Conservation (phyloP, 2,113 vertebrate genomes). For the Microcebus tavaratra region DNA sequence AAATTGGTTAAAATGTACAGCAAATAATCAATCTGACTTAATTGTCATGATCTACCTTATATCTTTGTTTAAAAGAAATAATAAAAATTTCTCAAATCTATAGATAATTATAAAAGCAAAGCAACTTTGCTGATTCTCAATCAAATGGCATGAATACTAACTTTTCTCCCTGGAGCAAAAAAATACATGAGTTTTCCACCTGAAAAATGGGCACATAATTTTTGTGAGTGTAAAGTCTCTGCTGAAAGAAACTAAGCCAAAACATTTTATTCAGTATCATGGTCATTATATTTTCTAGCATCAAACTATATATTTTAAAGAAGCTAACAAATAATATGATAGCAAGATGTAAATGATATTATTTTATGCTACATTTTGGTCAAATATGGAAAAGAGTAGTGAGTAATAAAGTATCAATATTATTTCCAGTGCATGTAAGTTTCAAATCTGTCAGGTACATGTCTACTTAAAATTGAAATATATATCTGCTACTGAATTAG, state of each 20-base stretch:
- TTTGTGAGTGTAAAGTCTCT: not conserved
- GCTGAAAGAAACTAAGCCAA: not conserved
- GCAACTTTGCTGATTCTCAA: not conserved
- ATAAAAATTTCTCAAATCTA: not conserved
- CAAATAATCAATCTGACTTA: slow-evolving; percentile 47
- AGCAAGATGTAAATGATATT: not conserved
- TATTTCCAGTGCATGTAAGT: not conserved
- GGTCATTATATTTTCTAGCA: not conserved
- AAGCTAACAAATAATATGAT: not conserved
- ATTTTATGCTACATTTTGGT: not conserved
- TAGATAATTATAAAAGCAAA: not conserved
- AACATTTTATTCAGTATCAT: not conserved
- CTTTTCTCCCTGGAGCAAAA: not conserved
- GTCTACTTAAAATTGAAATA: not conserved
- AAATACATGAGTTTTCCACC: not conserved
- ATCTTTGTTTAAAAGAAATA: not conserved
- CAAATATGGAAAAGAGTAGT: not conserved
- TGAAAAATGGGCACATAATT: not conserved
- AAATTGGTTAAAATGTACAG: not conserved
- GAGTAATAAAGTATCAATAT: not conserved
- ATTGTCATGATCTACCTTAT: slow-evolving; percentile 44
- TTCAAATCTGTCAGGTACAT: not conserved
- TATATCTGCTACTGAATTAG: not conserved
- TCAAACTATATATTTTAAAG: slow-evolving; percentile 19
- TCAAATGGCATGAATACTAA: not conserved